Conservation (phyloP, 2,113 vertebrate species). For the Pithys albifrons region DNA sequence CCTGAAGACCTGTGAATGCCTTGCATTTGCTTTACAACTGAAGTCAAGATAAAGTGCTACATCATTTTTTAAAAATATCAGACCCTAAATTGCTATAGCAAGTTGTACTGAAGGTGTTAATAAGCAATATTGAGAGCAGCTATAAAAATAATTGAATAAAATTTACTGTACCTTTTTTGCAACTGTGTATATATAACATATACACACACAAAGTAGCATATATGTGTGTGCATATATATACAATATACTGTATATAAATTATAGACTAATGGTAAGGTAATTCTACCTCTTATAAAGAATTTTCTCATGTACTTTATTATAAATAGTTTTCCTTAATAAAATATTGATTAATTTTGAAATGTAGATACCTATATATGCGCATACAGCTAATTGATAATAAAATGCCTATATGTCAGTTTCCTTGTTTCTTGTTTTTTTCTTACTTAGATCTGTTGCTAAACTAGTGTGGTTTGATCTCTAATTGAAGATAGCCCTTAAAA, state of each 20-base stretch:
- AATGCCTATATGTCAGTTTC: conserved; percentile 14
- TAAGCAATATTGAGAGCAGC: conserved; percentile 70
- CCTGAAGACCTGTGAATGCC: not conserved
- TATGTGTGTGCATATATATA: conserved; percentile 66
- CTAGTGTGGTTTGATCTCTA: not conserved
- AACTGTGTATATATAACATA: conserved; percentile 56
- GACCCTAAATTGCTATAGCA: not conserved
- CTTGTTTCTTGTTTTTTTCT: not conserved
- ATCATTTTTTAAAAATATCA: not conserved
- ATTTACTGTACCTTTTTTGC: conserved; percentile 58
- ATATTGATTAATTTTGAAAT: conserved; percentile 74
- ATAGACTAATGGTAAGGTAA: conserved; percentile 68
- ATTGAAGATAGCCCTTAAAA: not conserved
- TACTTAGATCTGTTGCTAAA: not conserved
- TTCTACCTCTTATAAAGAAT: conserved; percentile 74
- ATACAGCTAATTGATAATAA: conserved; percentile 76
- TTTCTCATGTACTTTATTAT: conserved; percentile 77
- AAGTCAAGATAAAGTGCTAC: not conserved
- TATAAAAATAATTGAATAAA: conserved; percentile 65
- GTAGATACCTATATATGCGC: conserved; percentile 7
- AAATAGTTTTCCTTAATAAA: conserved; percentile 70
- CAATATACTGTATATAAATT: conserved; percentile 68
- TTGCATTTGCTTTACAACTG: not conserved
- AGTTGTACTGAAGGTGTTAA: conserved; percentile 8
- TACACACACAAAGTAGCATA: conserved; percentile 64